Base-by-base conservation (phyloP, 2,888 invertebrate species). In the Sinopyrophorus schimmeli region DNA sequence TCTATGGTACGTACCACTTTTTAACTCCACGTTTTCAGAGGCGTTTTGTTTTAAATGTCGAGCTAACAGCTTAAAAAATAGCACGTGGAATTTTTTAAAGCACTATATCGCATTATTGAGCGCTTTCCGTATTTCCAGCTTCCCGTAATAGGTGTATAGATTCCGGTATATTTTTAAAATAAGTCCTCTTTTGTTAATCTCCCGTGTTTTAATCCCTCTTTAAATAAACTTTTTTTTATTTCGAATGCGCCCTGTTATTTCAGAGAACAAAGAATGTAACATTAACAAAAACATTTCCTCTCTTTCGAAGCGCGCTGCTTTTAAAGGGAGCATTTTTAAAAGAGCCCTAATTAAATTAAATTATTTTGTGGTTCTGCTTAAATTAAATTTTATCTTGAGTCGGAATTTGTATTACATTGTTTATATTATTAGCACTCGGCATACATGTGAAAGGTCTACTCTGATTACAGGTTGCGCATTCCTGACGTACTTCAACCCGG, bases 401-500 rank as follows among this genome's bases (percentile, higher is more conserved):
- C 24, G 49, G 49, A 46, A 51, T 48, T 44, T 51, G 42, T 43
- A 54, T 42, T 42, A 46, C 47, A 49, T 47, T 54, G 52, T 54
- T 52, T 56, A 50, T 47, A 47, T 57, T 57, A 57, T 57, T 57
- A 57, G 55, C 41, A 27, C 47, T 41, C 35, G 18, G 47, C 32
- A 39, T 51, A 31, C 30, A 40, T 54, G 51, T 57, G 54, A 58
- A 48, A 57, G 50, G 59, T 52, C 48, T 57, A 56, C 67, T 68
- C 58, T 71, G 62, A 71, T 83, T 80, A 14, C 84, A 95, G 95
- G 95, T 77, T 97, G 96, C 83, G 96, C 96, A 75, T 97, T 97
- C 81, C 84, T 98, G 78, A 97, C 97, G 70, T 97, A 95, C 83
- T 95, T 93, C 81, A 90, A 86, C 76, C 89, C 94, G 74, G 96